Evolutionary conservation across 2,888 invertebrate species (phyloP), one percentile per base, ranked within the genome.

Genomic region (Aleiodes alternator): DNA sequence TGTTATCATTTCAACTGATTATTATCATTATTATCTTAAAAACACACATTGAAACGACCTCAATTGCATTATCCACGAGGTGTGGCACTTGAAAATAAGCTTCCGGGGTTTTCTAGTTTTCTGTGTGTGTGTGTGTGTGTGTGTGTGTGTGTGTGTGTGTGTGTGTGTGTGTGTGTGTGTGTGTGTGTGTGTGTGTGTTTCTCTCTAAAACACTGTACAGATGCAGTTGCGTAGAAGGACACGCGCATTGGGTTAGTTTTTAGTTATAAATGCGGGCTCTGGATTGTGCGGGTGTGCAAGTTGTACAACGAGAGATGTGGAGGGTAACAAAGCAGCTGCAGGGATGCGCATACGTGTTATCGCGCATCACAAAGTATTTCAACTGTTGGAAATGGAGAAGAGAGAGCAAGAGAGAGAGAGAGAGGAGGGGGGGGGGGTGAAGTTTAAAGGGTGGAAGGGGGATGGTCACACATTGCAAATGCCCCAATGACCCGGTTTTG

Each of bases 401-500:
- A 23, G 23, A 23, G 23, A 23, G 23, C 23, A 23, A 23, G 23
- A 23, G 23, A 23, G 23, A 23, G 23, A 23, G 23, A 23, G 23
- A 23, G 23, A 23, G 23, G 23, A 2, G 23, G 23, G 23, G 23
- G 23, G 23, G 56, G 34, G 9, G 53, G 55, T 12, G 23, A 7
- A 11, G 34, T 29, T 16, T 23, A 34, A 38, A 2, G 64, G 29
- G 31, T n/a, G 7, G 34, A n/a, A 53, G 50, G 68, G 50, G 72
- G 70, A 70, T 72, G 57, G 14, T 38, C 59, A 59, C 75, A 70
- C 64, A 70, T 70, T 78, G 76, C 75, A 80, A 83, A 85, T 86
- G 87, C 82, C 85, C 87, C 84, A 87, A 85, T 88, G 87, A 87
- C 87, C 88, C 82, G 84, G 85, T 87, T 86, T 82, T 48, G 23